Base-by-base conservation (phyloP, 2,113 vertebrate genomes). In the Neodontobutis hainanensis region DNA sequence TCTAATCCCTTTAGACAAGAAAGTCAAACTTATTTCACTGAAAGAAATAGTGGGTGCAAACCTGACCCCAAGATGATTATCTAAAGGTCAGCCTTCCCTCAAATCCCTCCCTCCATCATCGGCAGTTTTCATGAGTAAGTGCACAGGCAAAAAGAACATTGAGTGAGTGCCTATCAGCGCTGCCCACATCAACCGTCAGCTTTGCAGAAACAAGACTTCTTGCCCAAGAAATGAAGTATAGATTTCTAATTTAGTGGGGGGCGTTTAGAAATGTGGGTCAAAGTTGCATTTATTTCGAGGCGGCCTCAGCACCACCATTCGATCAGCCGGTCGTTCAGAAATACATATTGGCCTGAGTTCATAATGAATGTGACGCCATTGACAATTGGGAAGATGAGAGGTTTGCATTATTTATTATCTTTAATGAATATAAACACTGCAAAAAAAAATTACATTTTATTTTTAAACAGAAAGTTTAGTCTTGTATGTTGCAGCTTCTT, bases 161-260 rank as follows among this genome's bases (percentile, higher is more conserved):
- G 87, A 88, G 78, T 80, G 84, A 90, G 79, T 82, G 74, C 74
- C 83, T 78, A 76, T 89, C 88, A 86, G 11, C 8, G 12, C 45
- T 70, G 63, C 77, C 66, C 47, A 34, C 65, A 74, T 75, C 75
- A 77, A 69, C 78, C 55, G 19, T 69, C 51, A 27, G 71, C 66
- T 70, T 78, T 42, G 57, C 81, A 77, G 82, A 85, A 87, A 86
- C 84, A 83, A 75, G 77, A 72, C 70, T 82, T 83, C 84, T 86
- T 81, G 80, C 73, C 75, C 43, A 53, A 91, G 86, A 91, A 89
- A 91, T 91, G 85, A 88, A 86, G 83, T 91, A 90, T 91, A 83
- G 90, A 91, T 91, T 91, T 91, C 84, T 90, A 87, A 91, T 91
- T 88, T 87, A 82, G 77, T 50, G 65, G 81, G 72, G 81, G 81